Conservation (phyloP, 1,140 invertebrate species). For the Microplitis mediator region DNA sequence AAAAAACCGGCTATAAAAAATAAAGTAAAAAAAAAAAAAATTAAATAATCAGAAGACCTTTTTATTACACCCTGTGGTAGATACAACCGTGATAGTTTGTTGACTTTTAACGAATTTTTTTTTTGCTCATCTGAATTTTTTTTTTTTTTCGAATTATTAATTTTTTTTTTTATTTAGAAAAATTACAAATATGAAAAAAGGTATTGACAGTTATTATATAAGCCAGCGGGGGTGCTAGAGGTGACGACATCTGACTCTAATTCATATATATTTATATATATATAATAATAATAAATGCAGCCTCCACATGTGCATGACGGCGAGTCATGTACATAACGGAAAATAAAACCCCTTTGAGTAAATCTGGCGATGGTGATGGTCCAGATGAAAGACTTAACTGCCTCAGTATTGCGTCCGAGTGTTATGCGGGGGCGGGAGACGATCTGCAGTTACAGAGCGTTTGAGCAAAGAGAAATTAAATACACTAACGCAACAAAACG, state of each 20-base stretch:
- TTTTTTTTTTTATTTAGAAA: not conserved
- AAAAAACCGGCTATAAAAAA: not conserved
- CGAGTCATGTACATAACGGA: too few species aligned
- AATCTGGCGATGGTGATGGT: too few species aligned
- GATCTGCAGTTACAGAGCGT: too few species aligned
- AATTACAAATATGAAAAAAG: not conserved
- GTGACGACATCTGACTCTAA: too few species aligned
- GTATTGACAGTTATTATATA: too few species aligned
- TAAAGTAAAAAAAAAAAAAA: not conserved
- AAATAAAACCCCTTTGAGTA: too few species aligned
- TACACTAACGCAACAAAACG: too few species aligned
- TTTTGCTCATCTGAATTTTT: not conserved
- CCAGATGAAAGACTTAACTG: too few species aligned
- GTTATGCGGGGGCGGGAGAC: too few species aligned
- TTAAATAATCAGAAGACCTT: not conserved
- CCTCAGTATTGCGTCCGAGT: too few species aligned
- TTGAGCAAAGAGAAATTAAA: too few species aligned
- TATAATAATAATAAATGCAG: not conserved
- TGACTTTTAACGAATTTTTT: conserved; percentile 31
- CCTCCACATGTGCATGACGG: not conserved
- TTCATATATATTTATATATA: not conserved
- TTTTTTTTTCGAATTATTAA: not conserved
- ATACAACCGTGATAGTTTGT: conserved; percentile 53
- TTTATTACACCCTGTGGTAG: conserved; percentile 35
- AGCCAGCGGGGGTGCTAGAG: too few species aligned